phyloP scores from a whole-genome alignment of 1,140 invertebrate species.

The Alviniconcha marisindica region DNA sequence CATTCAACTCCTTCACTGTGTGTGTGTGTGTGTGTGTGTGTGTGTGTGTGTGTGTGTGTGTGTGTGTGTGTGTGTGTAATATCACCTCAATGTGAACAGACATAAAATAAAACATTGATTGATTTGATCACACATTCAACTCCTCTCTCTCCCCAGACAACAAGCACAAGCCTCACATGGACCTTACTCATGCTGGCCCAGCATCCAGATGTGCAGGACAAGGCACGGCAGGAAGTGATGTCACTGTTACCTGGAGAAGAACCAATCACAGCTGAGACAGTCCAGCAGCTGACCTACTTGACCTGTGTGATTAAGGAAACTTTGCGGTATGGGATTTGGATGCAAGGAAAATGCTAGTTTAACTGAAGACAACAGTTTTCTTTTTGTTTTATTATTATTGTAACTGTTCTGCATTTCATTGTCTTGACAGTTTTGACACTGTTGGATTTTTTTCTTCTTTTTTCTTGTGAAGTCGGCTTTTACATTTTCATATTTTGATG shows the following conservation, averaged over 20 bases:
- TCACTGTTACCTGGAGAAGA: slow-evolving; percentile 34
- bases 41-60: no score
- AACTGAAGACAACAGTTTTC: no score
- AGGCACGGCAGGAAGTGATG: slow-evolving; percentile 57
- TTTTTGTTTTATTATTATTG: no score
- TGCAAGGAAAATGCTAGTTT: no score
- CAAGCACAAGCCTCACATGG: slow-evolving; percentile 58
- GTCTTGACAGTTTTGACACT: no score
- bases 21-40: slow-evolving; percentile 9
- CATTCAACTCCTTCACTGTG: neutral
- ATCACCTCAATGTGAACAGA: no score
- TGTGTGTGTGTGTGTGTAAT: no score
- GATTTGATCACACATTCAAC: neutral
- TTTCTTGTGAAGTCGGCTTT: no score
- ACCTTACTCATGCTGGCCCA: slow-evolving; percentile 56
- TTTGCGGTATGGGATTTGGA: slow-evolving; percentile 20
- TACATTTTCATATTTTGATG: no score
- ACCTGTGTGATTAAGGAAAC: slow-evolving; percentile 66
- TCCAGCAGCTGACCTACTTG: slow-evolving; percentile 58
- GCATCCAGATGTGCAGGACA: slow-evolving; percentile 57
- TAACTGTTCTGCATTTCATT: no score
- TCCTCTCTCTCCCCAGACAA: slow-evolving; percentile 48
- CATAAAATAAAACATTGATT: neutral
- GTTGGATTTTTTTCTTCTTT: no score
- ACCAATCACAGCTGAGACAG: slow-evolving; percentile 39